Conservation (phyloP, 2,797 vertebrate genomes). For the Pyrocephalus nanus region DNA sequence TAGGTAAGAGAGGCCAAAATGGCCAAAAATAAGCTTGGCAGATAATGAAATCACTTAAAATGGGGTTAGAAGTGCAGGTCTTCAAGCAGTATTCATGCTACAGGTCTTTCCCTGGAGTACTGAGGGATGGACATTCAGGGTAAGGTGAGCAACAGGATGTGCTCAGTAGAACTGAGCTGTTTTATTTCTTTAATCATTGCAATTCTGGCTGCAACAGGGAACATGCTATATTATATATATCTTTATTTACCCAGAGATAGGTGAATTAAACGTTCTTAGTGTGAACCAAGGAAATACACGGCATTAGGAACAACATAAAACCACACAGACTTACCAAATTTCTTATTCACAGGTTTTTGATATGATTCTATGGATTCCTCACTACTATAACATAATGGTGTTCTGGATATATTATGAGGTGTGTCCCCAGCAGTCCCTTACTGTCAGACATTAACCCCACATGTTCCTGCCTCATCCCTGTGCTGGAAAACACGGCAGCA, state of each 20-base stretch:
- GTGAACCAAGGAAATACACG: neutral
- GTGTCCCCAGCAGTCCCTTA: neutral
- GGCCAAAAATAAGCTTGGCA: slow-evolving; percentile 45
- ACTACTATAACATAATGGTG: neutral
- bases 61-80: slow-evolving; percentile 48
- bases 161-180: neutral
- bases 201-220: neutral
- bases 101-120: neutral
- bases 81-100: neutral
- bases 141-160: neutral
- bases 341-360: neutral
- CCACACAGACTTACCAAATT: neutral
- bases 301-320: neutral
- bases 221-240: neutral
- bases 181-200: neutral
- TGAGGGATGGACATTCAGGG: neutral
- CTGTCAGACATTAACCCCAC: neutral
- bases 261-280: neutral
- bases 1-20: slow-evolving; percentile 46
- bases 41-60: slow-evolving; percentile 54
- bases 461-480: neutral
- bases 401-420: neutral
- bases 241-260: neutral
- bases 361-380: neutral
- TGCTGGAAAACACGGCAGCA: neutral